Evolutionary conservation across 1,140 invertebrate species (phyloP).

Genomic region (Gonioctena quinquepunctata): DNA sequence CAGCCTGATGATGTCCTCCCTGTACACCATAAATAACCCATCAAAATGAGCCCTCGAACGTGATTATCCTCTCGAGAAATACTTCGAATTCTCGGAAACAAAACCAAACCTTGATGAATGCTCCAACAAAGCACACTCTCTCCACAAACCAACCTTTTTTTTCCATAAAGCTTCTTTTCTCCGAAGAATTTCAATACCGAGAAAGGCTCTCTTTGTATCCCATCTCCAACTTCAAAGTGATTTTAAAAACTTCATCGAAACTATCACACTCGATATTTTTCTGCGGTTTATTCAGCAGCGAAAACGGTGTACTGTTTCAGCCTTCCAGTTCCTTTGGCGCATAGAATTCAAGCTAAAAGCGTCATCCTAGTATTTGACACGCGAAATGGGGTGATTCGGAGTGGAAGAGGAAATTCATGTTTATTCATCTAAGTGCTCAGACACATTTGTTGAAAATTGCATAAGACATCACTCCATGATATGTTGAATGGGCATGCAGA

Average conservation of each 20-base stretch:
- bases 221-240: background rate
- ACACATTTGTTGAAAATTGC: background rate
- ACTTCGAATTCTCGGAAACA: too few relatives aligned
- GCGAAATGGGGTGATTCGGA: background rate
- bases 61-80: too few relatives aligned
- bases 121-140: too few relatives aligned
- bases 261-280: background rate
- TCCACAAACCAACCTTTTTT: too few relatives aligned
- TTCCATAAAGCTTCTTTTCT: too few relatives aligned
- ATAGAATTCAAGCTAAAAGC: background rate
- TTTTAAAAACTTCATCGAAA: background rate
- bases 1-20: too few relatives aligned
- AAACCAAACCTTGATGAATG: too few relatives aligned
- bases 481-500: background rate
- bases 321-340: background rate
- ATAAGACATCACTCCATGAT: background rate
- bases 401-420: background rate
- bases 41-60: too few relatives aligned
- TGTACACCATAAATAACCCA: too few relatives aligned
- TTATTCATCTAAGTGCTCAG: background rate
- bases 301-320: background rate
- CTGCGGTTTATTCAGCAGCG: background rate
- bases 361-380: background rate
- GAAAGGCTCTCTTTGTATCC: background rate
- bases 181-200: background rate